Evolutionary conservation across 2,113 vertebrate species (phyloP), one percentile per base, ranked within the genome.

Genomic region (Pitta sordida): DNA sequence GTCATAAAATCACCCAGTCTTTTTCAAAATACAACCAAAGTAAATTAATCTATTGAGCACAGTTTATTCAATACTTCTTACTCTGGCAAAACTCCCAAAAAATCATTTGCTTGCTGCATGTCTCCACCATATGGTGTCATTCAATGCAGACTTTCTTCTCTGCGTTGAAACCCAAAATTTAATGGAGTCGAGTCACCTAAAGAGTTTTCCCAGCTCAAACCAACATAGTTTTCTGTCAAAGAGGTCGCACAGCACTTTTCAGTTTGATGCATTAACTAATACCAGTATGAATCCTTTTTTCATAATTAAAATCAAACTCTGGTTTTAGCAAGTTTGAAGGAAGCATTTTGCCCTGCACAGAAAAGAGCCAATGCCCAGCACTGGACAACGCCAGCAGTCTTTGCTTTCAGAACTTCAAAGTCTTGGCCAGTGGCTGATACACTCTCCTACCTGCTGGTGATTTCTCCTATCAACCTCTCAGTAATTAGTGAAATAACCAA

Each of bases 101-200:
- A 92, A 82, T 91, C 73, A 95, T 90, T 95, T 91, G 93, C 95
- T 94, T 96, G 90, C 91, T 94, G 86, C 86, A 83, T 91, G 93
- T 93, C 91, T 96, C 94, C 90, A 88, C 95, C 93, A 96, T 96
- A 96, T 94, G 93, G 91, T 95, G 93, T 94, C 94, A 95, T 95
- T 96, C 96, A 96, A 83, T 27, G 79, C 71, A 91, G 94, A 83
- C 79, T 90, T 94, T 88, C 86, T 86, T 79, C 83, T 75, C 90
- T 77, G 53, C 44, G 68, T 2, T 91, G 79, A 95, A 96, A 92
- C 93, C 76, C 70, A 91, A 86, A 71, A 87, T 87, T 91, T 78
- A 90, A 76, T 70, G 67, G 87, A 95, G 62, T 71, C 37, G 0
- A 85, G 76, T 95, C 89, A 95, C 92, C 94, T 94, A 95, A 51